Evolutionary conservation across 2,797 vertebrate species (phyloP), one percentile per base, ranked within the genome.

Genomic region (Austrolebias charrua): DNA sequence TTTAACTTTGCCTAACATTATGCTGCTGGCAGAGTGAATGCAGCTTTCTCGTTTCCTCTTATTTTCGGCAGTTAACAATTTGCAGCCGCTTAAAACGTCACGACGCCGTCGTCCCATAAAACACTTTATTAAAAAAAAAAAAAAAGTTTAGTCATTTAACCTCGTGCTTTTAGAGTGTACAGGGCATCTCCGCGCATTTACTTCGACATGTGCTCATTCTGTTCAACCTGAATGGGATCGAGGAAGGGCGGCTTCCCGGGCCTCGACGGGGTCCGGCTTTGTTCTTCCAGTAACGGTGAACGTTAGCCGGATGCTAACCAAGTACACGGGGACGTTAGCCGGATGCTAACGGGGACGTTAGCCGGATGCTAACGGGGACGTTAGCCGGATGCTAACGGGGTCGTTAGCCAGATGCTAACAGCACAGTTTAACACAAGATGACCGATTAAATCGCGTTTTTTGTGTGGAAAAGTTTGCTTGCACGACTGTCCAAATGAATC

Each of bases 231-330:
- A 33, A 10, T 4, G 10, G n/a, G 35, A 0, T 9, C 12, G 24
- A n/a, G 1, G 2, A 35, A 66, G 62, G 71, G 60, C 64, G 73
- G 69, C 60, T 71, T 66, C 29, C 4, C 2, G 8, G 2, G 11
- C 53, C 0, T 55, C 33, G 20, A 38, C 44, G 2, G 8, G 63
- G n/a, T 53, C 28, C 53, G 60, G 85, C 88, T 89, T 90, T 90
- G 89, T 90, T 89, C 85, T 75, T 2, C 19, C 4, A 1, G 16
- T 44, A n/a, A n/a, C 60, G 49, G 69, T 50, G 31, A 40, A 8
- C 14, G 29, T 74, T 81, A 85, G 76, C 79, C 8, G 0, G 9
- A 5, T 48, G 80, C 46, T 44, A n/a, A n/a, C 60, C 47, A n/a
- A n/a, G n/a, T n/a, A n/a, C n/a, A n/a, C n/a, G n/a, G n/a, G n/a